Percentiles rank a stretch among this genome's conserved stretches.
Conservation (phyloP, 2,797 vertebrate species). For the Huso huso region DNA sequence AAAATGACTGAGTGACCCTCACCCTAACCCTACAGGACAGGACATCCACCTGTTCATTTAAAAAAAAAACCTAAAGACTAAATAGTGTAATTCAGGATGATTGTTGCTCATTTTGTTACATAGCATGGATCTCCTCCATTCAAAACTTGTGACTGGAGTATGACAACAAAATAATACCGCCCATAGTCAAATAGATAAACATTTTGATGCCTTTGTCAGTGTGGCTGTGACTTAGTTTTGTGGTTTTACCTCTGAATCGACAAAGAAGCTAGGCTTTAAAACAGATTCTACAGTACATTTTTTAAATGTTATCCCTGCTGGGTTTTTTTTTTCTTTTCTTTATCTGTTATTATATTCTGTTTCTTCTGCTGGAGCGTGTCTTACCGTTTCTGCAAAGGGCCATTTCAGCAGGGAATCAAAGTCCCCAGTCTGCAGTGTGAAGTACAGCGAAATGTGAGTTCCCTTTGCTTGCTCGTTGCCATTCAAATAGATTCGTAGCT, state of each 20-base stretch:
- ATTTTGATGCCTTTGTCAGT: too few relatives aligned
- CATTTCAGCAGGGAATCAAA: slow-evolving; percentile 13
- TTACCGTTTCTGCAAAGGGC: slow-evolving; percentile 15
- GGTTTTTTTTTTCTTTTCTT: background rate
- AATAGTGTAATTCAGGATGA: too few relatives aligned
- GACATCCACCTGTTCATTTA: background rate
- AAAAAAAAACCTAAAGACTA: background rate
- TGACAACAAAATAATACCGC: too few relatives aligned
- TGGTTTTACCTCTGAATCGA: too few relatives aligned
- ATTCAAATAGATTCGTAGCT: slow-evolving; percentile 16
- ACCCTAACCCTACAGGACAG: too few relatives aligned
- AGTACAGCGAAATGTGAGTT: slow-evolving; percentile 9
- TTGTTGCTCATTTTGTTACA: too few relatives aligned
- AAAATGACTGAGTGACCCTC: background rate
- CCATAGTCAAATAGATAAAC: too few relatives aligned
- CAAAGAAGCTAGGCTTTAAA: background rate
- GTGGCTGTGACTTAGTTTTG: too few relatives aligned
- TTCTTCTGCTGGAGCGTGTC: background rate
- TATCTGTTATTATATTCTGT: background rate
- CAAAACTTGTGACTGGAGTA: too few relatives aligned
- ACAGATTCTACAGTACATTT: background rate
- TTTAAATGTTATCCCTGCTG: background rate
- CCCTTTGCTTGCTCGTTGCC: slow-evolving; percentile 10
- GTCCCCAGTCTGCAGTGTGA: slow-evolving; percentile 11
- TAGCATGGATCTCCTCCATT: too few relatives aligned